A percentile compares a stretch with the other conserved stretches of the same genome.
Conservation (phyloP, 2,888 invertebrate genomes). For the Lochmaea crataegi region DNA sequence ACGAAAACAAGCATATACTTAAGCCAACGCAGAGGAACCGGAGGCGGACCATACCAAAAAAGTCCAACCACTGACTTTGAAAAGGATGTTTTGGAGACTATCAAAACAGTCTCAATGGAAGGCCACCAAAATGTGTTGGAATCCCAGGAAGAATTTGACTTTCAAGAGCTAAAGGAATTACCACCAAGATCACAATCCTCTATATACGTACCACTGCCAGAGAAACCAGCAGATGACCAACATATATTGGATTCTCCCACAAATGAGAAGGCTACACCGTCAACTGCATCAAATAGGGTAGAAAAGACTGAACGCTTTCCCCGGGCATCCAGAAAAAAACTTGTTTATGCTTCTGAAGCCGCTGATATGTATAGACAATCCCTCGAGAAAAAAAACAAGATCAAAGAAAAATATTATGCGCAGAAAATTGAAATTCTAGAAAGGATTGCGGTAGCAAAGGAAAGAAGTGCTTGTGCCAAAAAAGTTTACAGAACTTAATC, state of each 20-base stretch:
- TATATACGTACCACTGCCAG: neutral
- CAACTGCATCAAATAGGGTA: too few species aligned
- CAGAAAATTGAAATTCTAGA: too few species aligned
- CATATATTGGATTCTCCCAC: too few species aligned
- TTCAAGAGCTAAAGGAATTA: neutral
- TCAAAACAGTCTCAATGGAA: slow-evolving; percentile 6
- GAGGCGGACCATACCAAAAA: slow-evolving; percentile 12
- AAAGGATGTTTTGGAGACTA: neutral
- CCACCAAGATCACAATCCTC: neutral
- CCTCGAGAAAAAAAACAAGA: slow-evolving; percentile 9
- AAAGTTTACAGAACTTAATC: too few species aligned
- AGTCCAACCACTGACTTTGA: slow-evolving; percentile 8
- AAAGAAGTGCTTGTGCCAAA: too few species aligned
- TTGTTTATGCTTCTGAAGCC: slow-evolving; percentile 28
- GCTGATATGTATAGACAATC: slow-evolving; percentile 14
- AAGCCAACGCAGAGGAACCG: slow-evolving; percentile 1
- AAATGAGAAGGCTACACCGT: too few species aligned
- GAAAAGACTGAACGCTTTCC: neutral
- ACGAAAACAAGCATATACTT: slow-evolving; percentile 2
- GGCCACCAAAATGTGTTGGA: slow-evolving; percentile 11
- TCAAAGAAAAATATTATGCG: too few species aligned
- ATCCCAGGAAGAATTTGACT: slow-evolving; percentile 10
- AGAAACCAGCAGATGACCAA: too few species aligned
- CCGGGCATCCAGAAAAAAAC: slow-evolving; percentile 18
- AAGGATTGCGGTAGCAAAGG: too few species aligned